phyloP scores from a whole-genome alignment of 2,113 vertebrate genomes.

The Antigone vipio region DNA sequence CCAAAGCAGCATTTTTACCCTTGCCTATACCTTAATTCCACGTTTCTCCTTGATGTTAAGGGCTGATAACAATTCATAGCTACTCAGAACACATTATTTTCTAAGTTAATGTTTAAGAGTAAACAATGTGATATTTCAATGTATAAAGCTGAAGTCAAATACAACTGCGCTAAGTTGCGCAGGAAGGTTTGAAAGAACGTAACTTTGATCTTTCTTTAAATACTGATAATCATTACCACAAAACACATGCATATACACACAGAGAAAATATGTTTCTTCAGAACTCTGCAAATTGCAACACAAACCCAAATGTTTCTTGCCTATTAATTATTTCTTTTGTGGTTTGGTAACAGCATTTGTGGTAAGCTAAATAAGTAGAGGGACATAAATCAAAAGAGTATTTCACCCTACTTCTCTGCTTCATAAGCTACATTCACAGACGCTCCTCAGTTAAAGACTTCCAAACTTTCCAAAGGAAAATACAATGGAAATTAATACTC shows the following conservation, averaged over 20 bases:
- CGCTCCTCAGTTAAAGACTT: background rate
- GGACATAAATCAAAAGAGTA: background rate
- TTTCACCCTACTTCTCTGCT: background rate
- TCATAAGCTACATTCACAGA: background rate
- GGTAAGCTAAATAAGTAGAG: background rate
- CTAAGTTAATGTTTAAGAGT: background rate
- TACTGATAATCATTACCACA: background rate
- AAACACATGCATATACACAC: background rate
- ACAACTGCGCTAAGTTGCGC: background rate
- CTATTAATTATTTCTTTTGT: conserved; percentile 23
- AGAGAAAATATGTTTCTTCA: background rate
- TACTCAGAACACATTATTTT: background rate
- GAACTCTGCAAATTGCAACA: background rate
- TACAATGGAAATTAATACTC: background rate
- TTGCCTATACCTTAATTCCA: background rate
- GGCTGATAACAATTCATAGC: background rate
- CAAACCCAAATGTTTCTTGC: background rate
- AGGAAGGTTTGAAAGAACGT: background rate
- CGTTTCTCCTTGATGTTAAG: background rate
- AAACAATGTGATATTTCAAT: background rate
- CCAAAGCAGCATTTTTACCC: background rate
- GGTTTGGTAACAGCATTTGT: background rate
- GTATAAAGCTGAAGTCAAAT: background rate
- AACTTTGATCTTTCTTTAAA: background rate
- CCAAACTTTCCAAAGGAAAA: conserved; percentile 13